phyloP scores from a whole-genome alignment of 2,888 invertebrate genomes.

The Eueremaeus valkanovi region DNA sequence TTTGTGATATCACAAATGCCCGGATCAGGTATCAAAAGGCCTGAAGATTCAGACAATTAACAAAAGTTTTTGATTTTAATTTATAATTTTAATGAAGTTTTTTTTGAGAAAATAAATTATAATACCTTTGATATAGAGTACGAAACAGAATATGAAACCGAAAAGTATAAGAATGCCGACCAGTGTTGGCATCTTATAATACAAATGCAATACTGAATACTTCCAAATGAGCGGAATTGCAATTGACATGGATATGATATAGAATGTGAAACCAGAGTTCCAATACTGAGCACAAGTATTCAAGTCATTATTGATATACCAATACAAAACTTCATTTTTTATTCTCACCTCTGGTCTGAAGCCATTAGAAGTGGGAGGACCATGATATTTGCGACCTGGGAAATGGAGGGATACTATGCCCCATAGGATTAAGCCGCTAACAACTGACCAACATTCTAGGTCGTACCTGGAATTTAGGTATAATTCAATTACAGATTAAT shows the following conservation, averaged over 20 bases:
- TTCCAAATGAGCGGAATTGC: slow-evolving; percentile 35
- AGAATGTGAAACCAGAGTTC: slow-evolving; percentile 55
- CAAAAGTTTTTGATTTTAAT: neutral
- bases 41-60: neutral
- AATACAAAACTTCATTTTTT: neutral
- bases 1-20: slow-evolving; percentile 53
- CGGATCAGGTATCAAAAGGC: slow-evolving; percentile 50
- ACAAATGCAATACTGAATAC: slow-evolving; percentile 38
- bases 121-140: slow-evolving; percentile 48
- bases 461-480: slow-evolving; percentile 25
- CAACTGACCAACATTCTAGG: slow-evolving; percentile 45
- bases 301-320: neutral
- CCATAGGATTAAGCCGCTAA: slow-evolving; percentile 51
- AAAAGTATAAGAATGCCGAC: slow-evolving; percentile 37
- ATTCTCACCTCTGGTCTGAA: slow-evolving; percentile 52
- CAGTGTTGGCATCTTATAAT: slow-evolving; percentile 40
- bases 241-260: slow-evolving; percentile 40
- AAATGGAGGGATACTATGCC: slow-evolving; percentile 54
- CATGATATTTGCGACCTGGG: slow-evolving; percentile 53
- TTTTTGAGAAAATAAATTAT: too few species aligned
- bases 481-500: too few species aligned
- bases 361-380: slow-evolving; percentile 56
- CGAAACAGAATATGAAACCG: slow-evolving; percentile 42
- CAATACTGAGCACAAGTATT: slow-evolving; percentile 48
- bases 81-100: neutral